These are phyloP conservation scores for Drosophila aff. DNA, from an alignment of 1,140 invertebrate species.

Conservation along the genomic window DNA sequence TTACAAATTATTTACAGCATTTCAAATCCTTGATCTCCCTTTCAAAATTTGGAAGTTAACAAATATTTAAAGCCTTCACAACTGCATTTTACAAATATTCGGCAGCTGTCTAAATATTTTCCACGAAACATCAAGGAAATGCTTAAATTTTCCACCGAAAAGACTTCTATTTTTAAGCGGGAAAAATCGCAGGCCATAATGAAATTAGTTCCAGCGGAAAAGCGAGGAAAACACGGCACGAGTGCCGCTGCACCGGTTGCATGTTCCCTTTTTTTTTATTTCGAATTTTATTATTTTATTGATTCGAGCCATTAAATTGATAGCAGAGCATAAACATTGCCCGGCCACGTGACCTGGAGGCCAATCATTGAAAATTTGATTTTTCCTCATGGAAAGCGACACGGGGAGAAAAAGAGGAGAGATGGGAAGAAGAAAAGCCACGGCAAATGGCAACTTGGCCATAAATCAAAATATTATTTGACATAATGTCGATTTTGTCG, in stretches of 20 bases:
- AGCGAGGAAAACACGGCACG: background rate
- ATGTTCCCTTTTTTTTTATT: slow-evolving; percentile 13
- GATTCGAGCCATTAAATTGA: slow-evolving; percentile 66
- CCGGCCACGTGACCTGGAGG: slow-evolving; percentile 53
- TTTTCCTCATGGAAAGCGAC: slow-evolving; percentile 32
- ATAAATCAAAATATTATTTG: slow-evolving; percentile 68
- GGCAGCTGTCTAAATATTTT: slow-evolving; percentile 2
- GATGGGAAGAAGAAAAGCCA: background rate
- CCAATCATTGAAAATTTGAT: slow-evolving; percentile 73
- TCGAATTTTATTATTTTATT: slow-evolving; percentile 53
- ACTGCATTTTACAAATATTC: background rate
- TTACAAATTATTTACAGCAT: background rate
- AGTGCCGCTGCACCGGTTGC: slow-evolving; percentile 9
- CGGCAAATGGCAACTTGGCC: slow-evolving; percentile 44
- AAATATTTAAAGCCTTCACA: background rate
- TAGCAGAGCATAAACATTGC: slow-evolving; percentile 61
- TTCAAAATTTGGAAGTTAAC: background rate
- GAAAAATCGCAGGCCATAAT: slow-evolving; percentile 16
- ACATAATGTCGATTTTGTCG: slow-evolving; percentile 67
- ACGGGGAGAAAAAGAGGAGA: background rate
- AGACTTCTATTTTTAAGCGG: slow-evolving; percentile 5
- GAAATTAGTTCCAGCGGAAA: slow-evolving; percentile 10
- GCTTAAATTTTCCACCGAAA: slow-evolving; percentile 4
- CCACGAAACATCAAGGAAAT: slow-evolving; percentile 1
- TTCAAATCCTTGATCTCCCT: too few species aligned